A percentile compares a stretch with the other conserved stretches of the same genome.
These are phyloP conservation scores for Daboia siamensis DNA, from an alignment of 2,113 vertebrate species.

Conservation along the genomic window DNA sequence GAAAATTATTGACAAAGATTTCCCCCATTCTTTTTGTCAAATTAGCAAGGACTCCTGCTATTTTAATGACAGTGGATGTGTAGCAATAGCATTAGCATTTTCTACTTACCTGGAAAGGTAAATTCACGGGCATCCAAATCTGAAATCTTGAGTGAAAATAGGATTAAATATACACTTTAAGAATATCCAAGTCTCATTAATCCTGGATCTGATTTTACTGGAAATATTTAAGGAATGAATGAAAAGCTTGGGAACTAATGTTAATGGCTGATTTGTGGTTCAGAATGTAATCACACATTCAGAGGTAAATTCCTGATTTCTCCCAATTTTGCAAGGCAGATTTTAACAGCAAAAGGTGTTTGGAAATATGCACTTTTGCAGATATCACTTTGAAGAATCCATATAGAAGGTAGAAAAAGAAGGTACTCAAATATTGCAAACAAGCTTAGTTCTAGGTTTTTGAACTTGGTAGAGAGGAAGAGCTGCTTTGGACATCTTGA, in stretches of 20 bases:
- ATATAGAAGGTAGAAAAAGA: neutral
- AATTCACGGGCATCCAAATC: neutral
- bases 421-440: neutral
- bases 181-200: neutral
- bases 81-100: neutral
- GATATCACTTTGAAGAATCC: neutral
- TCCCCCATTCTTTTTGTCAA: neutral
- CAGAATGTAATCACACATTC: neutral
- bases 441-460: neutral
- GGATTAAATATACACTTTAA: neutral
- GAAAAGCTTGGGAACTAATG: neutral
- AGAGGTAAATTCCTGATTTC: neutral
- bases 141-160: neutral
- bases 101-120: neutral
- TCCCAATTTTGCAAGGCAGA: neutral
- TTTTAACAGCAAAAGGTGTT: neutral
- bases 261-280: neutral
- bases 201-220: neutral
- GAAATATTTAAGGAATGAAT: neutral
- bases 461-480: neutral
- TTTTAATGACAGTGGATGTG: neutral
- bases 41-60: neutral
- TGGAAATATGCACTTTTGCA: neutral
- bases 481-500: neutral
- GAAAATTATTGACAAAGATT: neutral